Base-by-base conservation (phyloP, 2,888 invertebrate species). In the Escarpia spicata region DNA sequence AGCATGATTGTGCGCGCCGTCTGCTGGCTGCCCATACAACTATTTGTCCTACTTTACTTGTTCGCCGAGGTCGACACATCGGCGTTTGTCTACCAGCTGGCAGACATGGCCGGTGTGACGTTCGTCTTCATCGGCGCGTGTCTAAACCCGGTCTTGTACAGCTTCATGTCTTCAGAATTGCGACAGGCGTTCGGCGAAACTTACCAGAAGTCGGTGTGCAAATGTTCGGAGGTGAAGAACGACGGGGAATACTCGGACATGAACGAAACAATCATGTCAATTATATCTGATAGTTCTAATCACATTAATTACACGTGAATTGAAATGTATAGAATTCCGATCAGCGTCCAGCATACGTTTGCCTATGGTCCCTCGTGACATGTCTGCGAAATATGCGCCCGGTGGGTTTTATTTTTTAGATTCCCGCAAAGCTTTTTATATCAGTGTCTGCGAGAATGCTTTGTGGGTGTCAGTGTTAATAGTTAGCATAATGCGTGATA, bases 191-290 rank as follows among this genome's bases (percentile, higher is more conserved):
- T 75, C 75, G 4, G 75, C 75, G 75, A 75, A 26, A 75, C 75
- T 75, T 75, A 75, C 75, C 75, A 26, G n/a, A 75, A 75, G 26
- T 75, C 75, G 75, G n/a, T 75, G 26, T 75, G 75, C 26, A 75
- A 26, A 75, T 75, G 75, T 75, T 26, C 75, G 4, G 26, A 75
- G 75, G 75, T 75, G 75, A 75, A 75, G 75, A 75, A 75, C 75
- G 75, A 75, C 75, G 75, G 75, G 19, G 75, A 75, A 26, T 75
- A 75, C n/a, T 91, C 93, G 89, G 94, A 94, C 45, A 93, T 94
- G 93, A 94, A 94, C 90, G 94, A 94, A 89, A 94, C 94, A 43
- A 94, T 94, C 90, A 93, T 94, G 94, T 94, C 94, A 2, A 94
- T 94, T 92, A 93, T 94, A 31, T 94, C 94, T 31, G 94, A 94